Conservation (phyloP, 2,113 vertebrate species). For the Raja brachyura region DNA sequence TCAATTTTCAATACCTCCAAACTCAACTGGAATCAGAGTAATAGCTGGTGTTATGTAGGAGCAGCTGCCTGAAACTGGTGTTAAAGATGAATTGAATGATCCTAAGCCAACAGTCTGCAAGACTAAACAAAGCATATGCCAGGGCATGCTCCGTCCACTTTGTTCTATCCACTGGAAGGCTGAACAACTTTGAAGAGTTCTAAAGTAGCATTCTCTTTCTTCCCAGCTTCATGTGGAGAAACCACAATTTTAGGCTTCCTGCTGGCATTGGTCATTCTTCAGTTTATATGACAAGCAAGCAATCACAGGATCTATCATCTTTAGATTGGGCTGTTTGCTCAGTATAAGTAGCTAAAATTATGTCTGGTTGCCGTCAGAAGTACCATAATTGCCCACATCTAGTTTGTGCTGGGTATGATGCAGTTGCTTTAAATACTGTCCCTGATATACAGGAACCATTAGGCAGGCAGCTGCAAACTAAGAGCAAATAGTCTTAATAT, state of each 20-base stretch:
- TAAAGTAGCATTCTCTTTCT: too few relatives aligned
- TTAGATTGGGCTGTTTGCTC: too few relatives aligned
- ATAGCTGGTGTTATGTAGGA: too few relatives aligned
- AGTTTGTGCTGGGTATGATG: background rate
- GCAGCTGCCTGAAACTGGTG: background rate
- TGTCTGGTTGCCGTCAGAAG: background rate
- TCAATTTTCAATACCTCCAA: background rate
- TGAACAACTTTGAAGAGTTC: too few relatives aligned
- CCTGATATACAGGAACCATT: background rate
- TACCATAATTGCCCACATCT: background rate
- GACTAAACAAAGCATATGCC: background rate
- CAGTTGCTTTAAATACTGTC: background rate
- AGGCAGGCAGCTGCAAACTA: background rate
- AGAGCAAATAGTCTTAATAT: background rate
- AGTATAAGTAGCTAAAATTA: background rate
- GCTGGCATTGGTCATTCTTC: too few relatives aligned
- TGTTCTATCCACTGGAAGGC: background rate
- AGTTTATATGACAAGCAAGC: too few relatives aligned
- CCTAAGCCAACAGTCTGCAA: background rate
- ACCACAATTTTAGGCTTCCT: too few relatives aligned
- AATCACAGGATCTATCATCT: too few relatives aligned
- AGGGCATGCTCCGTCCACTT: background rate
- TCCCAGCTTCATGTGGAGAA: too few relatives aligned
- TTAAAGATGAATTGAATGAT: background rate
- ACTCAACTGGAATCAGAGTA: background rate